Conservation (phyloP, 2,888 invertebrate genomes). For the Hemistola chrysoprasaria region DNA sequence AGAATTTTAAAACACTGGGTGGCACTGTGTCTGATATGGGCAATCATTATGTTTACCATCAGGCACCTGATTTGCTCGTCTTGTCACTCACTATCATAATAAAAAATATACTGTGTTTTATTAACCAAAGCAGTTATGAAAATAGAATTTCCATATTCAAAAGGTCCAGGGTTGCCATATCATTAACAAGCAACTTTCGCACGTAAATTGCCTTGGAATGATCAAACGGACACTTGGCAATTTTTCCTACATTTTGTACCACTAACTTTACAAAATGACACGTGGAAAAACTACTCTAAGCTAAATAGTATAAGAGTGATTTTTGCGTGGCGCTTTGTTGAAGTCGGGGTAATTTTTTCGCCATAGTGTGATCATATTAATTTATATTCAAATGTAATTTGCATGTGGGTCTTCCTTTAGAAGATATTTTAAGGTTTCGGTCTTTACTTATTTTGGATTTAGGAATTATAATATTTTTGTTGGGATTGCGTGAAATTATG, state of each 20-base stretch:
- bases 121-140: constrained; percentile 3
- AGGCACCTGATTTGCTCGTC: too few relatives aligned
- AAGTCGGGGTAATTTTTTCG: constrained; percentile 39
- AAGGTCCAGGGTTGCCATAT: constrained; percentile 10
- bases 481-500: constrained; percentile 56
- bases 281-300: too few relatives aligned
- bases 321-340: constrained; percentile 4
- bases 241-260: constrained; percentile 26
- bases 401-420: constrained; percentile 54
- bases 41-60: too few relatives aligned
- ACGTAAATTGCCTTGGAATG: constrained; percentile 32
- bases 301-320: constrained; percentile 4
- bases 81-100: too few relatives aligned
- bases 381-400: constrained; percentile 80
- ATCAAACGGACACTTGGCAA: constrained; percentile 27
- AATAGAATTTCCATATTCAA: constrained; percentile 17
- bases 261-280: constrained; percentile 1
- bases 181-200: constrained; percentile 17
- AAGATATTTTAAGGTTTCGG: constrained; percentile 53
- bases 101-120: too few relatives aligned
- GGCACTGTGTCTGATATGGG: too few relatives aligned
- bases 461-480: too few relatives aligned
- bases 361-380: constrained; percentile 66
- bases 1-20: too few relatives aligned
- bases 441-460: too few relatives aligned